Base-by-base conservation (phyloP, 2,797 vertebrate species). In the Amblyopsis hoosieri region DNA sequence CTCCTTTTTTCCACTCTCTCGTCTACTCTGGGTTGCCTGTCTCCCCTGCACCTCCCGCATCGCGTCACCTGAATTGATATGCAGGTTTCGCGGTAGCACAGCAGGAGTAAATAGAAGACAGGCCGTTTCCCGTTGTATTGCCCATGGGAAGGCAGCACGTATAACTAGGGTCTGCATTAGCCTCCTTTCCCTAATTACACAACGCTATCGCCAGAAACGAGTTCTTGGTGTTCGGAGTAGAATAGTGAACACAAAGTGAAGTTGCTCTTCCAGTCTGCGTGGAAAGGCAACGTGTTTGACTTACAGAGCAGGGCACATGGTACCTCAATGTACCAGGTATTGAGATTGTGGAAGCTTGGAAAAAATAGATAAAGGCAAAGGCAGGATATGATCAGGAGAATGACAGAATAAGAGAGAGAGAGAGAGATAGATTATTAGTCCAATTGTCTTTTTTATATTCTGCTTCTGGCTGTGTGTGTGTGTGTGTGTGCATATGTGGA, bases 341-440 rank as follows among this genome's bases (percentile, higher is more conserved):
- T 64, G 73, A 78, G 77, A 81, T 74, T 63, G 81, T 70, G 68
- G 72, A 76, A 65, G 65, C 71, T 78, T 79, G 23, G 23, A 67
- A 81, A 83, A 83, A 59, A 48, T 62, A 71, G 74, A 86, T 79
- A 79, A 78, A 86, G 69, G 65, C 33, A 14, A 60, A 7, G 1
- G 45, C 59, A 62, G 71, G 57, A 77, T 64, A 23, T 23, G 23
- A 23, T 23, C 23, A 23, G 23, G 23, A 23, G 23, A 23, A 23
- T 23, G 23, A 23, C 23, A 23, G 23, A 23, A 23, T 23, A 23
- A 23, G 23, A 23, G 23, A 65, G 64, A 74, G 69, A 71, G 71
- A 66, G 58, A 74, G 70, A 48, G 12, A 65, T 53, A 82, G 80
- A 80, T 78, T 87, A 86, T 79, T 74, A 81, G 66, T 61, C 42